Conservation (phyloP, 2,888 invertebrate genomes). For the Eilema griseolum region DNA sequence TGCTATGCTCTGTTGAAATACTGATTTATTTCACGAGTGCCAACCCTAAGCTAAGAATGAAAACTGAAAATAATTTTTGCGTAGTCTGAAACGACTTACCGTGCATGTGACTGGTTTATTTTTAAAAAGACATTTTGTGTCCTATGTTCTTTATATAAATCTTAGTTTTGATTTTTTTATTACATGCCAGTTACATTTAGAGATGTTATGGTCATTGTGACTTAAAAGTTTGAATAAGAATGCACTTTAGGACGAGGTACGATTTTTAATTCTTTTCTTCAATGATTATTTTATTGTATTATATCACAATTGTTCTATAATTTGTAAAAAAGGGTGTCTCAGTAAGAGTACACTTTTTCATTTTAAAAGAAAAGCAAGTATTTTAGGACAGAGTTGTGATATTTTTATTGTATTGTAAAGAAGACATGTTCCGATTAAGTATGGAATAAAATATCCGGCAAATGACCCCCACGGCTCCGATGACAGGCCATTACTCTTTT, state of each 20-base stretch:
- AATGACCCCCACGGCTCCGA: too few species aligned
- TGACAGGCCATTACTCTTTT: too few species aligned
- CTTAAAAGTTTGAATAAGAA: conserved; percentile 5
- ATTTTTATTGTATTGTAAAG: too few species aligned
- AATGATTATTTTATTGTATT: too few species aligned
- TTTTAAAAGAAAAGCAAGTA: too few species aligned
- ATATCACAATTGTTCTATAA: too few species aligned
- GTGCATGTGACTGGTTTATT: conserved; percentile 42
- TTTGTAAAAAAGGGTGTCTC: too few species aligned
- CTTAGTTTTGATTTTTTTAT: conserved; percentile 35
- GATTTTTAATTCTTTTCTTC: not conserved
- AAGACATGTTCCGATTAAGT: too few species aligned
- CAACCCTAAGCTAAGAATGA: conserved; percentile 58
- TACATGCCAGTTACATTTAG: conserved; percentile 35
- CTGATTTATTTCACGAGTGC: conserved; percentile 13
- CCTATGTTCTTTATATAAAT: conserved; percentile 42
- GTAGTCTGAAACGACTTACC: conserved; percentile 48
- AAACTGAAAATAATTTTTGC: conserved; percentile 60
- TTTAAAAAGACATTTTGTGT: conserved; percentile 45
- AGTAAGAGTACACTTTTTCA: too few species aligned
- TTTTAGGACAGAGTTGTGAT: too few species aligned
- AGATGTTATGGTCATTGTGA: conserved; percentile 33
- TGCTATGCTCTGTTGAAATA: not conserved
- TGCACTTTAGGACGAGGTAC: not conserved
- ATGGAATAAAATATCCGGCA: too few species aligned